These are phyloP conservation scores for Helicolenus hilgendorfi DNA, from an alignment of 2,797 vertebrate species.

Conservation along the genomic window DNA sequence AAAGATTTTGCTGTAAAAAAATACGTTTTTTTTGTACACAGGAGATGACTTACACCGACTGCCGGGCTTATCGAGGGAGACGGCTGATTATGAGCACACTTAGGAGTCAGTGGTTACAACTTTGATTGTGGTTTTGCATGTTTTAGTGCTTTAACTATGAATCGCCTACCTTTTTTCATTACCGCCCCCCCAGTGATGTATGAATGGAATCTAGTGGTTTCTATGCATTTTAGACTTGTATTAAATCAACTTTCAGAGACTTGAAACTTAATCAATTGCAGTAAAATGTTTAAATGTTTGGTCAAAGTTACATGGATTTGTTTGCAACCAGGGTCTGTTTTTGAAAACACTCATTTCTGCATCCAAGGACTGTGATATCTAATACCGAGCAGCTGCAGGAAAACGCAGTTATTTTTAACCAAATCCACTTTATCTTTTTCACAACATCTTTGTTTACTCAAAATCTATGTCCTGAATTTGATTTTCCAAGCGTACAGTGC, in stretches of 20 bases:
- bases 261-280: constrained; percentile 12
- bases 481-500: neutral
- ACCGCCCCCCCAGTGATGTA: constrained; percentile 4
- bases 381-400: neutral
- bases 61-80: constrained; percentile 8
- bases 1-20: constrained; percentile 65
- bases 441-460: neutral
- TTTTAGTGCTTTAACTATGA: constrained; percentile 55
- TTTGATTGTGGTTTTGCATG: constrained; percentile 42
- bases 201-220: constrained; percentile 19
- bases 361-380: neutral
- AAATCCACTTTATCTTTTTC: neutral
- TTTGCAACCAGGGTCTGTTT: neutral
- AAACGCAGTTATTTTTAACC: neutral
- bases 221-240: constrained; percentile 24
- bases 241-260: constrained; percentile 11
- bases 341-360: neutral
- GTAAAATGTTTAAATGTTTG: neutral
- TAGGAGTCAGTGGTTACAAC: constrained; percentile 1
- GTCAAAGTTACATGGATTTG: neutral
- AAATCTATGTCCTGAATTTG: neutral
- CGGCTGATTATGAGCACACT: constrained; percentile 6
- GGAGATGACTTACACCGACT: constrained; percentile 32
- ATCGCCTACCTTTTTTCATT: constrained; percentile 2
- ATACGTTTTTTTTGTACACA: constrained; percentile 45